Percentiles rank a stretch among this genome's conserved stretches.
These are phyloP conservation scores for Chaetophractus vellerosus DNA, from an alignment of 2,797 vertebrate species.

Conservation along the genomic window DNA sequence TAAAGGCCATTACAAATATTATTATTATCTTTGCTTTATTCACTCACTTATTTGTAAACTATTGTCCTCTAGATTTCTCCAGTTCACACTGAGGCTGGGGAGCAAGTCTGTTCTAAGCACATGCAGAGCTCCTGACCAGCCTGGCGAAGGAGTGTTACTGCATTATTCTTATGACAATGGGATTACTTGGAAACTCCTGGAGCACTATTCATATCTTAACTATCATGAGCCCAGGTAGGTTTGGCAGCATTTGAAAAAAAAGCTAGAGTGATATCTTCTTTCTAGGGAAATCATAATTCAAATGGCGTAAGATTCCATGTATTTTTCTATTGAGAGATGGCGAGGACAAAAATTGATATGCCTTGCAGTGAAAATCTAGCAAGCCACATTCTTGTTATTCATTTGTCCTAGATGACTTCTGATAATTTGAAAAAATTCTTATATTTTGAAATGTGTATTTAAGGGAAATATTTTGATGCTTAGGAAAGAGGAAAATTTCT, in stretches of 20 bases:
- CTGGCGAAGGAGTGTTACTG: slow-evolving; percentile 97
- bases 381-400: not conserved
- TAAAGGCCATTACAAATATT: slow-evolving; percentile 70
- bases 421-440: slow-evolving; percentile 46
- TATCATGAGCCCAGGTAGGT: slow-evolving; percentile 98
- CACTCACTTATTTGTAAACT: slow-evolving; percentile 11
- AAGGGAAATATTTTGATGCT: slow-evolving; percentile 36
- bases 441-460: slow-evolving; percentile 42
- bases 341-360: not conserved
- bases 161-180: slow-evolving; percentile 98
- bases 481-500: slow-evolving; percentile 32
- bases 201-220: slow-evolving; percentile 97
- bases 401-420: slow-evolving; percentile 28
- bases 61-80: slow-evolving; percentile 94
- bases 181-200: slow-evolving; percentile 98
- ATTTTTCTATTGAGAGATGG: slow-evolving; percentile 36
- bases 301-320: not conserved
- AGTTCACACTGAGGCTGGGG: slow-evolving; percentile 97
- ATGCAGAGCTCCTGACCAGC: slow-evolving; percentile 97
- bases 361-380: slow-evolving; percentile 17
- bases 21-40: slow-evolving; percentile 28
- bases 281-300: not conserved
- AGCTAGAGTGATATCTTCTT: not conserved
- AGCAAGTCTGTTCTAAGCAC: slow-evolving; percentile 97
- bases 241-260: not conserved